Evolutionary conservation across 2,888 invertebrate species (phyloP).

Genomic region (Drosophila mulleri): DNA sequence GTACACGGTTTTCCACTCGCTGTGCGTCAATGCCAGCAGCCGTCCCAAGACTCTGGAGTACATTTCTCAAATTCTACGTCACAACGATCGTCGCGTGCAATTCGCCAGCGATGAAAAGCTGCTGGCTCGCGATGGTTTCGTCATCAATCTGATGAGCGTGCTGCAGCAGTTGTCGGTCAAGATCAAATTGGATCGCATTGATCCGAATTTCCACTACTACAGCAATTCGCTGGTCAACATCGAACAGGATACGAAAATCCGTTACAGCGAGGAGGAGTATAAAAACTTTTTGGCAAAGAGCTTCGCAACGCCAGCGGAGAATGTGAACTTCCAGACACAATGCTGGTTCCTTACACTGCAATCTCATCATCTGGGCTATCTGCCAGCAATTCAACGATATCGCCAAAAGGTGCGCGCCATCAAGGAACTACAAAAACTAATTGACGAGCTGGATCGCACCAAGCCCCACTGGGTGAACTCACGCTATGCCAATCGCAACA

Average conservation of each 20-base stretch:
- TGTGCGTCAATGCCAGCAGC: conserved; percentile 92
- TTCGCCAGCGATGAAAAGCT: conserved; percentile 95
- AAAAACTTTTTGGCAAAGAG: conserved; percentile 81
- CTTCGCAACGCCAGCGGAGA: conserved; percentile 82
- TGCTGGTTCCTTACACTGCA: conserved; percentile 99
- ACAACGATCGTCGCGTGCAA: conserved; percentile 95
- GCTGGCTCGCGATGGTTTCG: conserved; percentile 96
- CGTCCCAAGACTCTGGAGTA: conserved; percentile 92
- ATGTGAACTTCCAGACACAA: conserved; percentile 97
- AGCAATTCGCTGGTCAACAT: conserved; percentile 90
- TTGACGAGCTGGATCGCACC: conserved; percentile 92
- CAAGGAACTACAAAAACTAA: conserved; percentile 93
- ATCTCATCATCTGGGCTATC: conserved; percentile 95
- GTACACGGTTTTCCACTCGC: conserved; percentile 92
- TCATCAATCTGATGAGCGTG: conserved; percentile 96
- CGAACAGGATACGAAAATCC: conserved; percentile 93
- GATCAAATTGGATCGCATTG: conserved; percentile 95
- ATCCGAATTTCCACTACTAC: conserved; percentile 95
- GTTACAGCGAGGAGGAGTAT: conserved; percentile 92
- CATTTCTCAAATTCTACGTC: conserved; percentile 90
- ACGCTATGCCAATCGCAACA: conserved; percentile 91
- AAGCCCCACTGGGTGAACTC: conserved; percentile 93
- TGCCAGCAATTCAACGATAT: conserved; percentile 95
- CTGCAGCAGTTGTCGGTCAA: conserved; percentile 95
- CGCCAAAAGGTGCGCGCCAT: conserved; percentile 88